Evolutionary conservation across 2,888 invertebrate genomes (phyloP).

Genomic region (Mythimna albipuncta): DNA sequence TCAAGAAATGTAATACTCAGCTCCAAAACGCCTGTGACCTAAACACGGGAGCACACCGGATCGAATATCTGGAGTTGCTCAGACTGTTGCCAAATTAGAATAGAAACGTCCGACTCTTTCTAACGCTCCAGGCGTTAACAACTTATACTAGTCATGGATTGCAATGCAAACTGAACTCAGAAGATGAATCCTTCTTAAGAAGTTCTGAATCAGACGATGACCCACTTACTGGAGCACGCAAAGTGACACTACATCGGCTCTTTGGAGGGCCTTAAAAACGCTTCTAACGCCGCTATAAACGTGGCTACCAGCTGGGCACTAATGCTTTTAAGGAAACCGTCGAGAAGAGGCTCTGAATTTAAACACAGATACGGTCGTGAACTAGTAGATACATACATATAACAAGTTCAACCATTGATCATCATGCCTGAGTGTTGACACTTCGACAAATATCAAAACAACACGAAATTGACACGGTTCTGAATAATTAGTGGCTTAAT

Average conservation of each 20-base stretch:
- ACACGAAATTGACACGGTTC: constrained; percentile 57
- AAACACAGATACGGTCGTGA: constrained; percentile 3
- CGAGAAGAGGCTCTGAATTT: neutral
- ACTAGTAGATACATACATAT: neutral
- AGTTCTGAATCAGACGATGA: neutral
- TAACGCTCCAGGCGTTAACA: constrained; percentile 10
- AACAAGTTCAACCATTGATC: constrained; percentile 28
- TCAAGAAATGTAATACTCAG: constrained; percentile 22
- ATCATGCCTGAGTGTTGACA: constrained; percentile 42
- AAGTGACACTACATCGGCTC: too few relatives aligned
- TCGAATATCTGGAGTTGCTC: constrained; percentile 48
- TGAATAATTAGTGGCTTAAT: constrained; percentile 49
- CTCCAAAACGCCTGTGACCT: constrained; percentile 44
- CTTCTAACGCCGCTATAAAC: too few relatives aligned
- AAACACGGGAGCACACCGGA: constrained; percentile 39
- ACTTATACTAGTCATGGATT: neutral
- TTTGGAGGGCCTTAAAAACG: too few relatives aligned
- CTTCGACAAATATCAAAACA: constrained; percentile 43
- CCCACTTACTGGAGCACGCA: too few relatives aligned
- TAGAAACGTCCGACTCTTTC: constrained; percentile 19
- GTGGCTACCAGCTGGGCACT: too few relatives aligned
- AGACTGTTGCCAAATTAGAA: constrained; percentile 53
- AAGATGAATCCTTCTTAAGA: neutral
- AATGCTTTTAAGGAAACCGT: too few relatives aligned
- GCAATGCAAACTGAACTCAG: neutral